Conservation (phyloP, 2,888 invertebrate species). For the Stenurella melanura region DNA sequence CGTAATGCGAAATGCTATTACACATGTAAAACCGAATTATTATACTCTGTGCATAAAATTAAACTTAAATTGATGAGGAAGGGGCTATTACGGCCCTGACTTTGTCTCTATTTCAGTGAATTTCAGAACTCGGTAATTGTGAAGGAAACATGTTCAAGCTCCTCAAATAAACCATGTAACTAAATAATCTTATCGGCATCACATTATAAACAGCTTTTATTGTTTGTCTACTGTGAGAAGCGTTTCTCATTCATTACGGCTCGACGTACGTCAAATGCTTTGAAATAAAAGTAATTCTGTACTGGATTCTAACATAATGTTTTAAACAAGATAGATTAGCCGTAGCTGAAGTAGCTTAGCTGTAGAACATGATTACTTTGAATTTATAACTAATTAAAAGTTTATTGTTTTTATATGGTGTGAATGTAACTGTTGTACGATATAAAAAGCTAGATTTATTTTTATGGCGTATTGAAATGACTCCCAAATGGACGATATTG, state of each 20-base stretch:
- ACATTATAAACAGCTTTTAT: conserved; percentile 32
- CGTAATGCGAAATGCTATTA: too few relatives aligned
- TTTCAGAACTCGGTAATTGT: neutral
- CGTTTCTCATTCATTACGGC: neutral
- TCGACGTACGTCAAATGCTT: conserved; percentile 2
- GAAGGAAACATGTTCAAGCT: neutral
- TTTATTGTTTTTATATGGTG: conserved; percentile 40
- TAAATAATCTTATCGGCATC: conserved; percentile 26
- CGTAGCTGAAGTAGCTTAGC: neutral
- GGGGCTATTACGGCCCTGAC: neutral
- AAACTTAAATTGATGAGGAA: neutral
- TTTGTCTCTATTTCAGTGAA: neutral
- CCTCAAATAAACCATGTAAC: conserved; percentile 29
- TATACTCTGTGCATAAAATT: too few relatives aligned
- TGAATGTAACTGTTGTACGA: conserved; percentile 25
- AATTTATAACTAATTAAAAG: conserved; percentile 46
- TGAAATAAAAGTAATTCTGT: conserved; percentile 41
- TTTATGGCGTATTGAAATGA: conserved; percentile 47
- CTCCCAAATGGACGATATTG: conserved; percentile 55
- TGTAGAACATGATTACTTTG: conserved; percentile 29
- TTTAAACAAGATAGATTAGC: conserved; percentile 39
- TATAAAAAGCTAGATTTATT: conserved; percentile 45
- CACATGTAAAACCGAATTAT: too few relatives aligned
- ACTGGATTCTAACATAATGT: conserved; percentile 29
- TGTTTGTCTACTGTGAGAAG: conserved; percentile 13